phyloP scores from a whole-genome alignment of 1,140 invertebrate species.

The Paralvinella palmiformis region DNA sequence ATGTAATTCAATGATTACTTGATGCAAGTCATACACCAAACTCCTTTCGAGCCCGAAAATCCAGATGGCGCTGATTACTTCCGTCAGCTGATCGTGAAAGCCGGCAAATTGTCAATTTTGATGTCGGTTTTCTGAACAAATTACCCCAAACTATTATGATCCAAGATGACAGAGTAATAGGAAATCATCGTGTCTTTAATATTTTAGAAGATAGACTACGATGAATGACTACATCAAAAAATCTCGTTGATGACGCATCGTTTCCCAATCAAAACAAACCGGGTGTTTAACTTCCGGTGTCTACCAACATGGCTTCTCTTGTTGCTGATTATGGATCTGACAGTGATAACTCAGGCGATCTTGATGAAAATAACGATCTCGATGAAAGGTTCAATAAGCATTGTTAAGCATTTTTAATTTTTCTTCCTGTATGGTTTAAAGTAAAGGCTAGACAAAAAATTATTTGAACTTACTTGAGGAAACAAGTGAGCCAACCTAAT shows the following conservation, averaged over 20 bases:
- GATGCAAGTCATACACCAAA: neutral
- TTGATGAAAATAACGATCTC: too few species aligned
- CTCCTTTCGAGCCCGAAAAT: constrained; percentile 25
- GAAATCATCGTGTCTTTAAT: too few species aligned
- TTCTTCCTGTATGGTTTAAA: too few species aligned
- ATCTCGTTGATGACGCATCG: neutral
- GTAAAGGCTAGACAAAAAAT: too few species aligned
- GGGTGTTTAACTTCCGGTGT: constrained; percentile 8
- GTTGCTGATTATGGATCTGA: constrained; percentile 59
- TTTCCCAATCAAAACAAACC: too few species aligned
- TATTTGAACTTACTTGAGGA: too few species aligned
- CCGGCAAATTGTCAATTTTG: neutral
- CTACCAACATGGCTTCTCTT: constrained; percentile 55
- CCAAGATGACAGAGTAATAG: too few species aligned
- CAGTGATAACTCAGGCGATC: constrained; percentile 36
- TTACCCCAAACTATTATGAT: too few species aligned
- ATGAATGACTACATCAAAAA: too few species aligned
- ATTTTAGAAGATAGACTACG: too few species aligned
- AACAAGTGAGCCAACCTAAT: too few species aligned
- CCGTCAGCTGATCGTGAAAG: constrained; percentile 40
- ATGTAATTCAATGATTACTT: neutral
- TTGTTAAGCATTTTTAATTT: neutral
- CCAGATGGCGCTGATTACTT: constrained; percentile 32
- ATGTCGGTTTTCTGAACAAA: too few species aligned
- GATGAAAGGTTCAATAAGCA: neutral